Base-by-base conservation (phyloP, 64 coral and sea anemone genomes). In the Dendrophyllia cribrosa region DNA sequence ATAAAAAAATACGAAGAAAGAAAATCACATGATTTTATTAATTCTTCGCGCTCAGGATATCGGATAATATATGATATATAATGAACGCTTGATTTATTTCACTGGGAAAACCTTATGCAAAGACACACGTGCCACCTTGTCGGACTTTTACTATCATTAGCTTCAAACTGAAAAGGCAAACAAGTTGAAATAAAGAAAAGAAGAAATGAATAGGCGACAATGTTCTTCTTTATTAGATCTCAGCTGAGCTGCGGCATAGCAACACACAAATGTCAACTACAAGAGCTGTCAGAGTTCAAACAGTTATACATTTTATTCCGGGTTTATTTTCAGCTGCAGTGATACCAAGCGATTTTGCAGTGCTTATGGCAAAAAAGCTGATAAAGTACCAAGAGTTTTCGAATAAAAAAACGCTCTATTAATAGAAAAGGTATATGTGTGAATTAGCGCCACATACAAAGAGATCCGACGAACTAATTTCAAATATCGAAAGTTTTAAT, bases 401-500 rank as follows among this genome's bases (percentile, higher is more conserved):
- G 34, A 34, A 34, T 34, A 34, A 34, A 34, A 34, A 34, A 34
- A 34, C 75, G 49, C 75, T 77, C 50, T 52, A 77, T 56, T 77
- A 55, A 17, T 58, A 11, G 1, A 55, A 48, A 17, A 3, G 75
- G 7, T 77, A 53, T 55, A 21, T 77, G 49, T 55, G 75, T 52
- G 51, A 56, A 77, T 77, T 77, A 77, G 50, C 75, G 19, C 75
- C 48, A 9, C 50, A 9, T 11, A 56, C 75, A 77, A 77, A 77
- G 75, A 24, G 75, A 22, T 24, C 75, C 53, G 77, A 60, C 77
- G 1, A 22, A 9, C 2, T 60, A 58, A 79, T 79, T 79, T 79
- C 23, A 79, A 61, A 79, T 79, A 79, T 79, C 77, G 77, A 79
- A 59, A 79, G 55, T 55, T 79, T 59, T 59, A 79, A 79, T 79